Evolutionary conservation across 2,797 vertebrate genomes (phyloP).

Genomic region (Muscicapa striata): DNA sequence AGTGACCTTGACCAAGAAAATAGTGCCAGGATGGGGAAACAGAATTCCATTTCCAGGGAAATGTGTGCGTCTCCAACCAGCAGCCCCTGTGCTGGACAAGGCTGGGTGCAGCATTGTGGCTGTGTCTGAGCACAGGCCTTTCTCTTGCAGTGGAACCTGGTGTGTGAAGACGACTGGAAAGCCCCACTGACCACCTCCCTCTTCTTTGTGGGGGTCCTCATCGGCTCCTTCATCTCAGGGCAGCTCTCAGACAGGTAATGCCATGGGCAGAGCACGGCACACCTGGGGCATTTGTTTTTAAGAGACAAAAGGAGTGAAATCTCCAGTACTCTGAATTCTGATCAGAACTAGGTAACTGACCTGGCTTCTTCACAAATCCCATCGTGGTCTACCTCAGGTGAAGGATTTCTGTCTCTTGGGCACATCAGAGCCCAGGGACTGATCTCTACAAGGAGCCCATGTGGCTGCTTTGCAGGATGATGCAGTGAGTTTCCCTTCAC

Average conservation of each 20-base stretch:
- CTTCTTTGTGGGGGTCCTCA: conserved; percentile 87
- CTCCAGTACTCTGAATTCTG: not conserved
- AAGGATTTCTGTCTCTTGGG: not conserved
- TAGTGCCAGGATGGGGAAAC: not conserved
- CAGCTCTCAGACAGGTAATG: conserved; percentile 93
- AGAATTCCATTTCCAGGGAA: not conserved
- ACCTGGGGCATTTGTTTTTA: not conserved
- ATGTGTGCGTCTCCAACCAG: not conserved
- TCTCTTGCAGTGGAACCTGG: conserved; percentile 88
- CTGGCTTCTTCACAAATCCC: not conserved
- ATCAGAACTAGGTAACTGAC: not conserved
- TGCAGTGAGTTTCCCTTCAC: not conserved
- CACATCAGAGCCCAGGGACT: not conserved
- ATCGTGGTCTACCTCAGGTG: not conserved
- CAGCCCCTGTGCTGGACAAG: not conserved
- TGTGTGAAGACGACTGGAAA: conserved; percentile 90
- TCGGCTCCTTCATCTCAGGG: conserved; percentile 88
- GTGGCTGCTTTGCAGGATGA: not conserved
- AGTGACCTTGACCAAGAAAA: not conserved
- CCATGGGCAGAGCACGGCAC: not conserved
- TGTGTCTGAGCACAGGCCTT: not conserved
- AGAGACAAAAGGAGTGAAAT: not conserved
- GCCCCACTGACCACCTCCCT: conserved; percentile 86
- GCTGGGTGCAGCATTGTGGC: fast-evolving
- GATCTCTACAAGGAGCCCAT: not conserved